Percentiles rank a stretch among this genome's conserved stretches.
Conservation (phyloP, 1,140 invertebrate species). For the Antheraea pernyi region DNA sequence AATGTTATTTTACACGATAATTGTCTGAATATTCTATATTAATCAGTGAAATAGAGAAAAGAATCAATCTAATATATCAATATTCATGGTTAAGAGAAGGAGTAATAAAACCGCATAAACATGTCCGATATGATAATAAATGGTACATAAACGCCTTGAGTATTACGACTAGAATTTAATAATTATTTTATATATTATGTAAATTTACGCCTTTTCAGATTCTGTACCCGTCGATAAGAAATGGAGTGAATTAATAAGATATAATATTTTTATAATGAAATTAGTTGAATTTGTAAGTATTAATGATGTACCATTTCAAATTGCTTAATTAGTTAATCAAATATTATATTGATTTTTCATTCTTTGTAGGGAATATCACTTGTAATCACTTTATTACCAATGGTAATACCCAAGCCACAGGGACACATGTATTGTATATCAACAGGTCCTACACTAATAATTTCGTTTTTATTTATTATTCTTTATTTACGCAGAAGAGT, state of each 20-base stretch:
- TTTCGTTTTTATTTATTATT: slow-evolving; percentile 66
- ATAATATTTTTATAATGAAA: slow-evolving; percentile 75
- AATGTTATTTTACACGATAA: not conserved
- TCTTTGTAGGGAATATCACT: slow-evolving; percentile 63
- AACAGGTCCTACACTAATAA: slow-evolving; percentile 63
- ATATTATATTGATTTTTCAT: slow-evolving; percentile 20
- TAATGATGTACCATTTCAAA: slow-evolving; percentile 8
- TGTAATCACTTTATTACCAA: slow-evolving; percentile 50
- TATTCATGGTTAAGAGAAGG: not conserved
- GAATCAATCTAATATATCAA: not conserved
- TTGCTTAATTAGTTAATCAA: not conserved
- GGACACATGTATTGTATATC: slow-evolving; percentile 74
- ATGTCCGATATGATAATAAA: slow-evolving; percentile 75
- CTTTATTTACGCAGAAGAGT: slow-evolving; percentile 67
- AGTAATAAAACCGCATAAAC: slow-evolving; percentile 6
- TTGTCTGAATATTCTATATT: not conserved
- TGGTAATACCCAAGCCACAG: slow-evolving; percentile 49
- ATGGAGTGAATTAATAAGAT: slow-evolving; percentile 68
- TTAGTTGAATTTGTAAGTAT: slow-evolving; percentile 75
- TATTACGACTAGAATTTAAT: slow-evolving; percentile 2
- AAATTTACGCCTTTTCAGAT: slow-evolving; percentile 41
- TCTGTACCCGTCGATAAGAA: slow-evolving; percentile 69
- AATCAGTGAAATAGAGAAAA: no score
- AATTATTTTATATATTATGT: not conserved
- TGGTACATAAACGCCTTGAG: slow-evolving; percentile 38